These are phyloP conservation scores for Plagodis pulveraria DNA, from an alignment of 2,888 invertebrate species.

Conservation along the genomic window DNA sequence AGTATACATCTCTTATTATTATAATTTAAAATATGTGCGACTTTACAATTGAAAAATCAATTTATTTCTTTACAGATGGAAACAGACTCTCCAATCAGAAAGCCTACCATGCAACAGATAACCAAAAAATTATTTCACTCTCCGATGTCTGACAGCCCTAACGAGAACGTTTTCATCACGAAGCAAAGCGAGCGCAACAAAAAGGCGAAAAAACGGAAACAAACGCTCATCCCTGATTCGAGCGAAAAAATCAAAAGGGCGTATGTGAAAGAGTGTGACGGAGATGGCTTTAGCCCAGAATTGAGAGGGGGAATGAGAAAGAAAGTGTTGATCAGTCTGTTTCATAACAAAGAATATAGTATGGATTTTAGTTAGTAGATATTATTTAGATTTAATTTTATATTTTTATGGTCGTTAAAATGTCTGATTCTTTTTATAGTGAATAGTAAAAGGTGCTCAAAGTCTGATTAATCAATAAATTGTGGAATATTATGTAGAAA, in stretches of 20 bases:
- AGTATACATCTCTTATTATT: no score
- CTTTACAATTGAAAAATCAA: background rate
- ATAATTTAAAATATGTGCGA: background rate
- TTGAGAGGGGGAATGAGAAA: conserved; percentile 61
- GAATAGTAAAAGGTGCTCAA: no score
- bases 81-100: conserved; percentile 67
- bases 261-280: conserved; percentile 63
- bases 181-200: conserved; percentile 43
- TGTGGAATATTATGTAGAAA: no score
- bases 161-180: conserved; percentile 42
- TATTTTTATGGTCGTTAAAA: no score
- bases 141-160: conserved; percentile 51
- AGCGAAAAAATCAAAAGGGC: conserved; percentile 62
- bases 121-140: conserved; percentile 74
- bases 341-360: conserved; percentile 69
- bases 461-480: no score
- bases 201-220: conserved; percentile 63
- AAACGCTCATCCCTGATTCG: conserved; percentile 56
- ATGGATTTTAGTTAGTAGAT: conserved; percentile 54
- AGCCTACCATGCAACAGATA: conserved; percentile 60
- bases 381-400: background rate
- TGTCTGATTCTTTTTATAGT: no score
- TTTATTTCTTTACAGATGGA: conserved; percentile 60
- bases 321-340: conserved; percentile 64
- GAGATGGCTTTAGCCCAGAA: conserved; percentile 59